Percentiles rank a stretch among this genome's conserved stretches.
phyloP scores from a whole-genome alignment of 2,797 vertebrate genomes.

The Telmatherina bonti region DNA sequence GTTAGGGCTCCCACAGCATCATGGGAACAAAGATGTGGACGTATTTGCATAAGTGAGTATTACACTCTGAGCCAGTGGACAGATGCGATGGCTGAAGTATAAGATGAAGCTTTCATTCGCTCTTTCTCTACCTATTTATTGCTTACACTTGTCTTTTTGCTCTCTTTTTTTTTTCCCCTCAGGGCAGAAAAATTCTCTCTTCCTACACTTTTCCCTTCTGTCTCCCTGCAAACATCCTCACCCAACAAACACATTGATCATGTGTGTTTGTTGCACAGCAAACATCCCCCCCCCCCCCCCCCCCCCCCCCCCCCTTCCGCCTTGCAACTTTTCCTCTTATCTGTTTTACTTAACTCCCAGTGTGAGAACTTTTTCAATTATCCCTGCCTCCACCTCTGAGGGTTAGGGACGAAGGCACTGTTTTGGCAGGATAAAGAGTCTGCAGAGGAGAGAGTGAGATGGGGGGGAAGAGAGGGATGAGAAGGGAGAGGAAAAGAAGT shows the following conservation, averaged over 20 bases:
- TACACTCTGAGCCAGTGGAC: slow-evolving; percentile 73
- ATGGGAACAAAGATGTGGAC: slow-evolving; percentile 59
- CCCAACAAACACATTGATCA: slow-evolving; percentile 43
- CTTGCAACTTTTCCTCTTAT: slow-evolving; percentile 64
- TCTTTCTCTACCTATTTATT: slow-evolving; percentile 28
- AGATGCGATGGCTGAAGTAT: slow-evolving; percentile 69
- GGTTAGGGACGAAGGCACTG: slow-evolving; percentile 64
- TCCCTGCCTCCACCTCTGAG: slow-evolving; percentile 66
- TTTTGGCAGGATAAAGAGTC: slow-evolving; percentile 76
- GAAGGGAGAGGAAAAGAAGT: slow-evolving; percentile 51
- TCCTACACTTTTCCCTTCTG: slow-evolving; percentile 20
- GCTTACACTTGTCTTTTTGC: background rate
- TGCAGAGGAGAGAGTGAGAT: slow-evolving; percentile 59
- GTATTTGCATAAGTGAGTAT: slow-evolving; percentile 82
- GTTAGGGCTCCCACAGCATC: slow-evolving; percentile 48
- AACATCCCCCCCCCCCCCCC: slow-evolving; percentile 26
- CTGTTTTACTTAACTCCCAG: slow-evolving; percentile 67
- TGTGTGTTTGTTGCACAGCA: slow-evolving; percentile 52
- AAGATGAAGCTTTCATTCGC: slow-evolving; percentile 64
- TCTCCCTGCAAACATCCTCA: slow-evolving; percentile 35
- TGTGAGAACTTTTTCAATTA: slow-evolving; percentile 79
- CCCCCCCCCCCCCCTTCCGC: slow-evolving; percentile 12
- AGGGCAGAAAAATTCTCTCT: slow-evolving; percentile 29
- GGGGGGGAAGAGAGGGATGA: background rate
- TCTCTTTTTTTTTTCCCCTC: slow-evolving; percentile 10